These are phyloP conservation scores for Aphelenchoides besseyi DNA, from an alignment of 1,140 invertebrate genomes.

Conservation along the genomic window DNA sequence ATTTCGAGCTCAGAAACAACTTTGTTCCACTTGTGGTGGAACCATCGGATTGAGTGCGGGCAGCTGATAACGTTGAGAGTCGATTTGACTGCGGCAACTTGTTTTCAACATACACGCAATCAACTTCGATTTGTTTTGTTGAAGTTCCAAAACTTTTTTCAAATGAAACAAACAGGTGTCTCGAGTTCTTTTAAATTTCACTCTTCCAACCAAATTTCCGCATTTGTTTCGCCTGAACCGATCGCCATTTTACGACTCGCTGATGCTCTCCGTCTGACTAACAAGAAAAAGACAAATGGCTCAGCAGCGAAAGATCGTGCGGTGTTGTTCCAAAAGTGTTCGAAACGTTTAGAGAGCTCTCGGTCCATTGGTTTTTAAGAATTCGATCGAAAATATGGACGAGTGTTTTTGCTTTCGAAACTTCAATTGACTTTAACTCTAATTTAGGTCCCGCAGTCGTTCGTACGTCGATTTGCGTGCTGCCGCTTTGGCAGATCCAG, in stretches of 20 bases:
- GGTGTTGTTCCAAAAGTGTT: not conserved
- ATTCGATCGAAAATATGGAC: not conserved
- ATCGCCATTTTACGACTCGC: conserved; percentile 10
- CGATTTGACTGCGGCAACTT: too few species aligned
- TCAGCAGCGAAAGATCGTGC: not conserved
- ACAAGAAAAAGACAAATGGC: too few species aligned
- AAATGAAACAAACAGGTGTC: not conserved
- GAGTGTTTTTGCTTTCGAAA: too few species aligned
- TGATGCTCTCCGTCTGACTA: too few species aligned
- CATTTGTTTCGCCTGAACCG: not conserved
- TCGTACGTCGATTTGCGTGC: conserved; percentile 25
- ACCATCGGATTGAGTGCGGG: too few species aligned
- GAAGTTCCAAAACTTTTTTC: too few species aligned
- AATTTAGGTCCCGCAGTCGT: conserved; percentile 21
- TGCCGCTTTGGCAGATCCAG: conserved; percentile 20
- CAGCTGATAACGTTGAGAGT: too few species aligned
- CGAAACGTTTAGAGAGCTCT: conserved; percentile 7
- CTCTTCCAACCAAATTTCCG: too few species aligned
- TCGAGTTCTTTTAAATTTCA: not conserved
- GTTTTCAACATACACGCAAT: too few species aligned
- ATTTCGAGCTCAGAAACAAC: too few species aligned
- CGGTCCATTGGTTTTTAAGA: not conserved
- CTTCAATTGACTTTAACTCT: not conserved
- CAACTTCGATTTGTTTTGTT: too few species aligned
- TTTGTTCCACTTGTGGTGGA: too few species aligned